These are phyloP conservation scores for Leptopterna dolabrata DNA, from an alignment of 2,888 invertebrate species.

Conservation along the genomic window DNA sequence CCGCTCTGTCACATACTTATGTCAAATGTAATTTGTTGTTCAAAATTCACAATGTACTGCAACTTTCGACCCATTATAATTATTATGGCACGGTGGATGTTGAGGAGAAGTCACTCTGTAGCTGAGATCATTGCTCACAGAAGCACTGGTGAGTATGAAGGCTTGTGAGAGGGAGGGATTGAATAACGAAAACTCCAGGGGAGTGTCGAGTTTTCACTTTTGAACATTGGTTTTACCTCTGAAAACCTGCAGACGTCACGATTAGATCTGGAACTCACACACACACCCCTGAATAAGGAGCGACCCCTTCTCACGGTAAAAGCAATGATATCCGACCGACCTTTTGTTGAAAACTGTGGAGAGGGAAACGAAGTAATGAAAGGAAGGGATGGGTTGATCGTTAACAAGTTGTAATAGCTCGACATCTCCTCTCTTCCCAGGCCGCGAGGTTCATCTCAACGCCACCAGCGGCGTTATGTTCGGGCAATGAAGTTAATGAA, in stretches of 20 bases:
- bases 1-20: no score
- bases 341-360: constrained; percentile 6
- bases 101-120: no score
- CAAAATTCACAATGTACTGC: no score
- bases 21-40: no score
- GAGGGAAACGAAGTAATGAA: constrained; percentile 12
- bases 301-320: neutral
- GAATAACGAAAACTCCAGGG: no score
- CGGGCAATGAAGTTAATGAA: constrained; percentile 43
- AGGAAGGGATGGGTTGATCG: constrained; percentile 25
- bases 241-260: neutral
- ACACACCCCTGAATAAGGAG: neutral
- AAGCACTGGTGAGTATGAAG: no score
- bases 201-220: neutral
- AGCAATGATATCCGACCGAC: constrained; percentile 19
- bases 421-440: neutral
- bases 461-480: constrained; percentile 21
- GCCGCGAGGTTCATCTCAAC: neutral
- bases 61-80: no score
- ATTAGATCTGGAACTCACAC: neutral
- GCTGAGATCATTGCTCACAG: no score
- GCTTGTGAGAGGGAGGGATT: no score
- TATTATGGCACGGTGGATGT: no score
- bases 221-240: neutral
- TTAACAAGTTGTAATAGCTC: constrained; percentile 46